phyloP scores from a whole-genome alignment of 2,797 vertebrate species.

The Knipowitschia caucasica region DNA sequence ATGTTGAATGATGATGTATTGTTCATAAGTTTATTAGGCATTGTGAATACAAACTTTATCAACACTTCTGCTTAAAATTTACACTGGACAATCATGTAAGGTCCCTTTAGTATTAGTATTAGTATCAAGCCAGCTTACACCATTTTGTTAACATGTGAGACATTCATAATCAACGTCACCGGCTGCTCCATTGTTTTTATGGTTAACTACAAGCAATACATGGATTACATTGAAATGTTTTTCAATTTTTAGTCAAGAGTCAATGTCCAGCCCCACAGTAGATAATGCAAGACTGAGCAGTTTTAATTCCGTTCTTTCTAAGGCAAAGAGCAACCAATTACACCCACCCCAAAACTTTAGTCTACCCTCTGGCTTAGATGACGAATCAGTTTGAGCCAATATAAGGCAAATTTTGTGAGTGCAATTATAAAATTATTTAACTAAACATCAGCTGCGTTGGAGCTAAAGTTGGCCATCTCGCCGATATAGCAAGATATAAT shows the following conservation, averaged over 20 bases:
- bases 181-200: background rate
- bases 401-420: no score
- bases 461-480: no score
- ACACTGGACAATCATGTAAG: constrained; percentile 70
- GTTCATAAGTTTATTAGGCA: constrained; percentile 84
- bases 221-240: background rate
- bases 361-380: background rate
- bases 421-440: no score
- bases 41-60: constrained; percentile 80
- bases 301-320: constrained; percentile 1
- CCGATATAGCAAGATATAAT: no score
- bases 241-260: background rate
- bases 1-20: constrained; percentile 26
- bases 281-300: background rate
- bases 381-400: background rate
- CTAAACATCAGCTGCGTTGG: background rate
- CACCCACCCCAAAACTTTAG: no score
- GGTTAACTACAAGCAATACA: background rate
- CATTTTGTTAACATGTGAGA: constrained; percentile 17
- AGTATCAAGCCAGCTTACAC: constrained; percentile 46
- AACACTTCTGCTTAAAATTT: constrained; percentile 75
- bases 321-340: background rate
- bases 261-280: background rate
- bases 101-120: constrained; percentile 71
- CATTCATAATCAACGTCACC: constrained; percentile 20